Evolutionary conservation across 2,113 vertebrate genomes (phyloP), one percentile per base, ranked within the genome.

Genomic region (Amazona guildingii): DNA sequence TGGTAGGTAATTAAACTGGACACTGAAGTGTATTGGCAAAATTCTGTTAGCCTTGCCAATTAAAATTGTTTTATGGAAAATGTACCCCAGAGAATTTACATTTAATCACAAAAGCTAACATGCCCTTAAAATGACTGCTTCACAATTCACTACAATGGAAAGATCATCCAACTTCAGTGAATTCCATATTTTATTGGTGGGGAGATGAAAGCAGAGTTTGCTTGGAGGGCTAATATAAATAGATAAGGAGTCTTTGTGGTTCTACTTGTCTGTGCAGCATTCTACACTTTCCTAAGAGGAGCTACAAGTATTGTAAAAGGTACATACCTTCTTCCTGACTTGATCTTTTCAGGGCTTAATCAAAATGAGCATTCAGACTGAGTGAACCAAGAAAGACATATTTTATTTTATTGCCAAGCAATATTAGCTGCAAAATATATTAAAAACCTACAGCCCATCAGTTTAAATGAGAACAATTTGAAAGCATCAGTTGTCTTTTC

Each of bases 381-480:
- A 97, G 8, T 68, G 89, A 97, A 96, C 92, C 46, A 76, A 85
- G 49, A 95, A 93, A 96, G 83, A 92, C 77, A 87, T 80, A 44
- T 95, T 97, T 96, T 93, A 97, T 96, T 96, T 94, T 72, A 96
- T 87, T 97, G 73, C 68, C 86, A 94, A 51, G 66, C n/a, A 63
- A 92, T 88, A 90, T 92, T 97, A 96, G 93, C 70, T 95, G 96
- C 70, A 96, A 87, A 91, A 90, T 88, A 69, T 62, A 88, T 89
- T 91, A 93, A 92, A 96, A 77, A 73, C 37, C 29, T 80, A 37
- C 25, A 94, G 49, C 39, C 16, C 52, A 76, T 81, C 88, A 57
- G 68, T 64, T 48, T 92, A 91, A 92, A 94, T 51, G 46, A 94
- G 82, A 84, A 24, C 18, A 91, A 82, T 73, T 37, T 86, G 52